phyloP scores from a whole-genome alignment of 2,797 vertebrate species.

The Paratrypauchen microcephalus region DNA sequence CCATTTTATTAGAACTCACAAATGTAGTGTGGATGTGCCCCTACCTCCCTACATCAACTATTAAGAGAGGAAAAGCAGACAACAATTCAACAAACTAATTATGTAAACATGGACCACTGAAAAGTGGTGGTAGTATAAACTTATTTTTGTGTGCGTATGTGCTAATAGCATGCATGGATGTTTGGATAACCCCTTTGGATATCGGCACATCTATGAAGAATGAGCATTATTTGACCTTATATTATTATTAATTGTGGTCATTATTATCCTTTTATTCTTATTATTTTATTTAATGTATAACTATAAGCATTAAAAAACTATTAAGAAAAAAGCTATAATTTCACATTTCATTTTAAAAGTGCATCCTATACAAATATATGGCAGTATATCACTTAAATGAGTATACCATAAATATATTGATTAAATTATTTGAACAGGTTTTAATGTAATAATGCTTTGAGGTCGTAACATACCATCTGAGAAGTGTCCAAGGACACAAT shows the following conservation, averaged over 20 bases:
- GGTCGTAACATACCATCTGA: slow-evolving; percentile 87
- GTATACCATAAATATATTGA: neutral
- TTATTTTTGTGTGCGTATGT: no score
- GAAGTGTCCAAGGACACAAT: slow-evolving; percentile 96
- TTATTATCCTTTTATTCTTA: no score
- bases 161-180: no score
- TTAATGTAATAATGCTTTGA: neutral
- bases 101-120: no score
- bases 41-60: neutral
- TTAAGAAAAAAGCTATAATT: neutral
- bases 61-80: neutral
- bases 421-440: neutral
- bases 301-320: neutral
- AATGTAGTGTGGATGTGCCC: slow-evolving; percentile 17
- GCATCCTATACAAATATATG: neutral
- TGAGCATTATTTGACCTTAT: no score
- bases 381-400: neutral
- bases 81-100: no score
- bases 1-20: slow-evolving; percentile 38
- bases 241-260: no score
- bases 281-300: no score
- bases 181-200: no score
- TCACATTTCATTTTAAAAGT: neutral
- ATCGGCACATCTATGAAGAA: no score
- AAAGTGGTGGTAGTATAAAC: no score